Evolutionary conservation across 2,797 vertebrate genomes (phyloP), one percentile per base, ranked within the genome.

Genomic region (Lepus oiostolus): DNA sequence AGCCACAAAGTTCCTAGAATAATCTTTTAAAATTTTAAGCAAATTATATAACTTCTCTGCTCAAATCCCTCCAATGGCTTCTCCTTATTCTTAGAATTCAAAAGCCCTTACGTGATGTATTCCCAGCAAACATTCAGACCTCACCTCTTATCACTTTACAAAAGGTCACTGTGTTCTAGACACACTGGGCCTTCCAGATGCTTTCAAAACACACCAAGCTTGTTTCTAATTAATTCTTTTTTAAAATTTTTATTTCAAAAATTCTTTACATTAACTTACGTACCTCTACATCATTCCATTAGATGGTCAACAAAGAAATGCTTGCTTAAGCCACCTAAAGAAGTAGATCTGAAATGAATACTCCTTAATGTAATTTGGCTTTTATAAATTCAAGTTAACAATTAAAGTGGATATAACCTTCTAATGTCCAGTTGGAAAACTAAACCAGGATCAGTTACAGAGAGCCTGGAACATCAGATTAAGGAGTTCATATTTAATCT

Each of bases 401-500:
- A 4, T 52, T 76, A 91, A 81, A 94, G 58, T 79, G 2, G 86
- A 88, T 74, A 42, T 70, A 82, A 83, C 79, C 60, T 83, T 88
- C 68, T 90, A 94, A 85, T 47, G 58, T 85, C 54, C 79, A 90
- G 21, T 0, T 85, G 65, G 65, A 96, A 97, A 95, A 82, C 26
- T 79, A 94, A 91, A 82, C 14, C 67, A 52, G 82, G 60, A 77
- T 88, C 85, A 85, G 21, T 84, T 84, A 93, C 38, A 63, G 38
- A 96, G 35, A 92, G 26, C 62, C 62, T 91, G 54, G 72, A 95
- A 95, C 38, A 96, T 91, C 76, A 92, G 72, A 94, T 76, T 81
- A 96, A 89, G 74, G 63, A 83, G 21, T 85, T 92, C 67, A 90
- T 63, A 84, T 95, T 94, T 94, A 86, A 95, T 85, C 75, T 77